phyloP scores from a whole-genome alignment of 2,888 invertebrate genomes.

The Euzetes globulus region DNA sequence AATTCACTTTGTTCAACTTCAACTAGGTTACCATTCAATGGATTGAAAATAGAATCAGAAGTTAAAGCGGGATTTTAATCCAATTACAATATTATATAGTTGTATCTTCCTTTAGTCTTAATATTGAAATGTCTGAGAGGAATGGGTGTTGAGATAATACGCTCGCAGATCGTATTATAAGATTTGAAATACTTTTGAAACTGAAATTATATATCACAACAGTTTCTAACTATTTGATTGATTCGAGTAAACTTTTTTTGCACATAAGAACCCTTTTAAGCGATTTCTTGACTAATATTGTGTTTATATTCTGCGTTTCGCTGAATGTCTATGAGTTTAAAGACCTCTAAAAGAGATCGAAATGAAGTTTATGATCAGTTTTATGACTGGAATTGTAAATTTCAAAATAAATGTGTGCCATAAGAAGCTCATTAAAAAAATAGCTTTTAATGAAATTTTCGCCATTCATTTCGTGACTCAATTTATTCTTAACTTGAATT shows the following conservation, averaged over 20 bases:
- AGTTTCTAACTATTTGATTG: neutral
- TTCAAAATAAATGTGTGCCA: neutral
- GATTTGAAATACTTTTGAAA: too few relatives aligned
- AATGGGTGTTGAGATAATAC: too few relatives aligned
- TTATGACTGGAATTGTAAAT: constrained; percentile 18
- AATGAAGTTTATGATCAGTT: constrained; percentile 35
- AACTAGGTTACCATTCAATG: too few relatives aligned
- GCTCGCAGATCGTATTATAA: too few relatives aligned
- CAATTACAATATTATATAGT: too few relatives aligned
- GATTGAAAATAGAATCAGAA: too few relatives aligned
- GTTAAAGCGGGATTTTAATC: too few relatives aligned
- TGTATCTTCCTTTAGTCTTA: too few relatives aligned
- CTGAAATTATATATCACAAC: neutral
- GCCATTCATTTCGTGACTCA: neutral
- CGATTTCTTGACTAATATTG: neutral
- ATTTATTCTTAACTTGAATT: neutral
- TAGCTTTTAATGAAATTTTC: neutral
- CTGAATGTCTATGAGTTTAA: neutral
- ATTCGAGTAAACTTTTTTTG: neutral
- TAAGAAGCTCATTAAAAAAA: neutral
- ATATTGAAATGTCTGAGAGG: too few relatives aligned
- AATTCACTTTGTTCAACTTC: too few relatives aligned
- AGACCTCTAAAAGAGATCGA: constrained; percentile 1
- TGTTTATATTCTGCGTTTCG: neutral
- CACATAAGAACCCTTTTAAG: neutral